Evolutionary conservation across 1,140 invertebrate genomes (phyloP), one percentile per base, ranked within the genome.

Genomic region (Lepidotrigona ventralis): DNA sequence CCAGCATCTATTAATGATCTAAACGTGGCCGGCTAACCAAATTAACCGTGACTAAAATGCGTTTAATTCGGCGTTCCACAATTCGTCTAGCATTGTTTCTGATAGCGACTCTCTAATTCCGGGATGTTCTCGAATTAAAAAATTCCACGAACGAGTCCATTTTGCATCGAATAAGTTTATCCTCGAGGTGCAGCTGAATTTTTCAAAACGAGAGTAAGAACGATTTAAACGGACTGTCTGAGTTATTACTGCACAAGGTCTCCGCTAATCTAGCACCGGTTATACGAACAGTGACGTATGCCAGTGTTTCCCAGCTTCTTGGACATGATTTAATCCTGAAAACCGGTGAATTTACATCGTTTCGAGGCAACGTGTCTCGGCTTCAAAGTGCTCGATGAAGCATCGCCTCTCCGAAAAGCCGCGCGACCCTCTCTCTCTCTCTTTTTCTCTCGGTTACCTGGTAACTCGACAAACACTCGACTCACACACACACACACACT

Each of bases 41-140:
- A 94, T 94, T 93, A 94, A 93, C 93, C 91, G 89, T 93, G 92
- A 93, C 92, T 92, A 93, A 93, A 93, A 86, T 90, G 89, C 92
- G 90, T 93, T 93, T 91, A 90, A 91, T 88, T 90, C 89, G 77
- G 80, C 58, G 79, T 68, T 86, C 73, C 87, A 63, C 63, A 66
- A 68, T 81, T 69, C 12, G 73, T 21, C 26, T 39, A 26, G 69
- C 83, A 85, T 88, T 87, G 83, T 88, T 78, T 78, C 56, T 8
- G 53, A 73, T 53, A 74, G 15, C 70, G n/a, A 70, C 17, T 11
- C 12, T 15, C 9, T 12, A n/a, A 69, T 46, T 69, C 68, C 68
- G 19, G 15, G 11, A 2, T 26, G 14, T 46, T 51, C 23, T 70
- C 46, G 69, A 74, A 74, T 74, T 74, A 74, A 74, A 29, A 8